A percentile compares a stretch with the other conserved stretches of the same genome.
phyloP scores from a whole-genome alignment of 2,888 invertebrate species.

The Ceratothoa steindachneri region DNA sequence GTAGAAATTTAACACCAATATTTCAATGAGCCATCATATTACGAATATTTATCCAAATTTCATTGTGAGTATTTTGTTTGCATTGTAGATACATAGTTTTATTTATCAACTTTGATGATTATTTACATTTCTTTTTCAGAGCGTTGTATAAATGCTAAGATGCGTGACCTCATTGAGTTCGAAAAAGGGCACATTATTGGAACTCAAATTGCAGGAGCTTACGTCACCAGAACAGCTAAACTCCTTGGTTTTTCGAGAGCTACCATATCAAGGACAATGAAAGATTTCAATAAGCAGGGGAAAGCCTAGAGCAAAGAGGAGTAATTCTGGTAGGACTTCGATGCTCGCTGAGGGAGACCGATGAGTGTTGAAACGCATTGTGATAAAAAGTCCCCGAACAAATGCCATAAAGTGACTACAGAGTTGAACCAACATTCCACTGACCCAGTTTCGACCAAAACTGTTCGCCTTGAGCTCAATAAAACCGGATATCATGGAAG shows the following conservation, averaged over 20 bases:
- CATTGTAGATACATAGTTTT: no score
- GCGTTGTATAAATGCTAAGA: no score
- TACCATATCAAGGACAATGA: not conserved
- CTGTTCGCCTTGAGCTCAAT: not conserved
- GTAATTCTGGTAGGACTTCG: not conserved
- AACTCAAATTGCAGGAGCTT: not conserved
- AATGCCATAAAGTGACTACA: not conserved
- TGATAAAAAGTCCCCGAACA: not conserved
- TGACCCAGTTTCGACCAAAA: not conserved
- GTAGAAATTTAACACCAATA: no score
- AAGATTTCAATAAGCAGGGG: not conserved
- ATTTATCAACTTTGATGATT: no score
- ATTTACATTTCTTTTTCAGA: no score
- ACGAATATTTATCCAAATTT: no score
- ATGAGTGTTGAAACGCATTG: not conserved
- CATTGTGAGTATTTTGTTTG: no score
- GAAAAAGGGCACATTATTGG: slow-evolving; percentile 5
- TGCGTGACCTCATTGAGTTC: not conserved
- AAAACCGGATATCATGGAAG: not conserved
- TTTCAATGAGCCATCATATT: no score
- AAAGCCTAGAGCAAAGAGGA: not conserved
- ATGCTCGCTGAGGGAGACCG: not conserved
- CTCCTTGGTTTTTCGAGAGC: not conserved
- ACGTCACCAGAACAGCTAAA: not conserved
- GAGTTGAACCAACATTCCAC: not conserved